phyloP scores from a whole-genome alignment of 2,888 invertebrate genomes.

The Ariolimax columbianus region DNA sequence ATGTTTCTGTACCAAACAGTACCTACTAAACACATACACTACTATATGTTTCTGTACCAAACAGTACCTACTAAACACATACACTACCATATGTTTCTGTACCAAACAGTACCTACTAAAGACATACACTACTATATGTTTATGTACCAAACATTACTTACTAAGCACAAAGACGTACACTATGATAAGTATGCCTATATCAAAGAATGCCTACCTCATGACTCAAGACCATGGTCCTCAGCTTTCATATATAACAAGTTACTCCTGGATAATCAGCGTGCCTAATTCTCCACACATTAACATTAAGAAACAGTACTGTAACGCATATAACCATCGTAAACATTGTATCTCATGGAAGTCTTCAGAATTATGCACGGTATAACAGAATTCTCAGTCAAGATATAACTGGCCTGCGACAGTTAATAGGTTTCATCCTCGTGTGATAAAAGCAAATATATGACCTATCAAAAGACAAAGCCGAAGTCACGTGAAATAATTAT shows the following conservation, averaged over 20 bases:
- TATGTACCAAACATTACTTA: not conserved
- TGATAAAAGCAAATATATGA: too few species aligned
- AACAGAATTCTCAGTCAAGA: not conserved
- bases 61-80: not conserved
- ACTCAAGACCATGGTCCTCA: constrained; percentile 35
- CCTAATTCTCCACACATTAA: constrained; percentile 8
- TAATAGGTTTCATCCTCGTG: too few species aligned
- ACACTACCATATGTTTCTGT: not conserved
- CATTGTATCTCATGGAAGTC: not conserved
- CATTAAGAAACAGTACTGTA: not conserved
- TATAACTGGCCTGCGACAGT: too few species aligned
- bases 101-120: not conserved
- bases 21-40: too few species aligned
- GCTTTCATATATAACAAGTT: constrained; percentile 3
- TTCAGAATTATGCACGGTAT: not conserved
- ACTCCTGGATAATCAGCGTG: not conserved
- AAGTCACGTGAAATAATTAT: not conserved
- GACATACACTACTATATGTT: not conserved
- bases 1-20: too few species aligned
- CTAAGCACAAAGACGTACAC: too few species aligned
- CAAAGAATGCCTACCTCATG: constrained; percentile 37
- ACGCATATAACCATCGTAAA: not conserved
- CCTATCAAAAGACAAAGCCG: not conserved
- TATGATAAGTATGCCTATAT: too few species aligned
- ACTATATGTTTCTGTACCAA: too few species aligned